phyloP scores from a whole-genome alignment of 1,140 invertebrate species.

The Sitobion miscanthi region DNA sequence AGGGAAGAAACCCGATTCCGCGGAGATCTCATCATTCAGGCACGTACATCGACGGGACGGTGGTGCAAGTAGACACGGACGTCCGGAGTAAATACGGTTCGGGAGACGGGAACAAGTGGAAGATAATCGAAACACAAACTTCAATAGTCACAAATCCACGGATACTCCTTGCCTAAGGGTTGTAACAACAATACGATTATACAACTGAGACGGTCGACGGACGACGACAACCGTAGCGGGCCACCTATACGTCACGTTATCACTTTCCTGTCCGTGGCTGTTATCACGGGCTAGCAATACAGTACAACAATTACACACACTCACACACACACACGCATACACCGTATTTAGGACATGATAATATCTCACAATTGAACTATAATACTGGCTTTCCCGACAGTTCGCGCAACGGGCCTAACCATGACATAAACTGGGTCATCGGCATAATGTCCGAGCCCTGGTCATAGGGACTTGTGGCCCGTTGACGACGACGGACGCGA shows the following conservation, averaged over 20 bases:
- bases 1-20: not conserved
- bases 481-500: not conserved
- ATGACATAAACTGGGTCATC: conserved; percentile 8
- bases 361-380: not conserved
- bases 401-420: not conserved
- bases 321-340: not conserved
- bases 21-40: not conserved
- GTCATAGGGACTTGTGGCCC: not conserved
- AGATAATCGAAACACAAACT: not conserved
- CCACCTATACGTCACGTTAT: conserved; percentile 14
- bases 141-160: not conserved
- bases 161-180: not conserved
- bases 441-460: not conserved
- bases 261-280: conserved; percentile 16
- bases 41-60: not conserved
- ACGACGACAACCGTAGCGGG: not conserved
- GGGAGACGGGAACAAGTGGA: not conserved
- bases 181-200: not conserved
- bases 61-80: not conserved
- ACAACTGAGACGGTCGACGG: not conserved
- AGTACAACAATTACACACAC: conserved; percentile 10
- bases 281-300: conserved; percentile 15
- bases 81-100: not conserved
- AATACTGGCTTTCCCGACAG: conserved; percentile 11
- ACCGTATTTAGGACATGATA: conserved; percentile 30